phyloP scores from a whole-genome alignment of 2,888 invertebrate species.

The Myathropa florea region DNA sequence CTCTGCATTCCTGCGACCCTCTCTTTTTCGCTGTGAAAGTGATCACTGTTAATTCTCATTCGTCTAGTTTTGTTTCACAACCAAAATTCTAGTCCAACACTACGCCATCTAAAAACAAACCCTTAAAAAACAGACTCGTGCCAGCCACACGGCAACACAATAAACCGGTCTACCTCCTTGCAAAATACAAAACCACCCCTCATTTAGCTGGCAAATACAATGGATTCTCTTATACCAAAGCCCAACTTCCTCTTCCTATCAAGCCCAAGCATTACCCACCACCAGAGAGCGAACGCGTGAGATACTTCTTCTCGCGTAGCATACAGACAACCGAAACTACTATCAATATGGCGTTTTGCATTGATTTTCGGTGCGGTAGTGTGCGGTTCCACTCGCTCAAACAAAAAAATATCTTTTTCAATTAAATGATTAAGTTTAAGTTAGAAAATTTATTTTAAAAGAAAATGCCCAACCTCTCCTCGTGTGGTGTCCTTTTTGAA shows the following conservation, averaged over 20 bases:
- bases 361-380: conserved; percentile 73
- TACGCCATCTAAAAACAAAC: background rate
- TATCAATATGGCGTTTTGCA: conserved; percentile 74
- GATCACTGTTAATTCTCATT: no score
- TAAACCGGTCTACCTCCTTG: background rate
- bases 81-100: no score
- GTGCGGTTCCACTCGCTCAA: conserved; percentile 55
- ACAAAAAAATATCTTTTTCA: conserved; percentile 38
- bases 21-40: no score
- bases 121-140: background rate
- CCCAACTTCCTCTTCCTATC: conserved; percentile 43
- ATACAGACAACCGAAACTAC: conserved; percentile 59
- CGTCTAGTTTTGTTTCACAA: no score
- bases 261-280: conserved; percentile 3
- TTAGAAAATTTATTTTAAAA: conserved; percentile 13
- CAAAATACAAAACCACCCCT: conserved; percentile 21
- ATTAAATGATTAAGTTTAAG: conserved; percentile 19
- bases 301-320: conserved; percentile 55
- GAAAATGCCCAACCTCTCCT: background rate
- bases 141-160: conserved; percentile 44
- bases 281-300: conserved; percentile 6
- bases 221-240: conserved; percentile 53
- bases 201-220: conserved; percentile 21
- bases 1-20: no score
- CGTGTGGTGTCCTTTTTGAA: background rate